Base-by-base conservation (phyloP, 30 jellyfish, hydroid and myxozoan genomes). In the Pelagia noctiluca region DNA sequence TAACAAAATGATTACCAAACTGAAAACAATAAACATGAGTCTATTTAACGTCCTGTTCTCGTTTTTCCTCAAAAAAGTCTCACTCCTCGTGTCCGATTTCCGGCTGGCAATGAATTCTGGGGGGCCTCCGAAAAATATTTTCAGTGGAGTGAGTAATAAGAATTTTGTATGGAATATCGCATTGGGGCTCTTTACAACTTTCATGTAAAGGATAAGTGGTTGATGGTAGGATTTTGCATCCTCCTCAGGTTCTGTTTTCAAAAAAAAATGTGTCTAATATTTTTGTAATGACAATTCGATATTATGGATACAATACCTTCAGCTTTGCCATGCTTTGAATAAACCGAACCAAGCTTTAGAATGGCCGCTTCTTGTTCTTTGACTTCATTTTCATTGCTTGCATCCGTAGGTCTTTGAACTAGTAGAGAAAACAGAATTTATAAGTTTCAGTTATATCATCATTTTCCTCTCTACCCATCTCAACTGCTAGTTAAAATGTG, bases 301-400 rank as follows among this genome's bases (percentile, higher is more conserved):
- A 21, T 7, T 21, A 23, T 3, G 2, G 33, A 4, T 4, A 0
- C 33, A 21, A 1, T 42, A 92, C 98, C 98, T 33, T 82, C 90
- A 11, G 93, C 96, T 63, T 93, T 88, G 8, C 97, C 97, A 80
- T 85, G 90, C 63, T 83, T 87, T 29, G 98, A 93, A 50, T 80
- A 93, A 42, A 93, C 31, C 28, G 96, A 74, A 33, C 97, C 98
- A 21, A 93, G 90, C 71, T 93, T 93, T 63, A 93, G 71, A 81
- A 93, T 93, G 76, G 98, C 97, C n/a, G 85, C 71, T 62, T 93
- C 98, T 65, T 93, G 89, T 65, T 93, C 98, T 66, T 78, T 86
- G 33, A 93, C 22, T 30, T 71, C 71, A 21, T 87, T 96, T 54
- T 93, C 98, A 57, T 82, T 52, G 34, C 26, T 50, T 28, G 90